Evolutionary conservation across 1,140 invertebrate species (phyloP).

Genomic region (Cryptotermes secundus): DNA sequence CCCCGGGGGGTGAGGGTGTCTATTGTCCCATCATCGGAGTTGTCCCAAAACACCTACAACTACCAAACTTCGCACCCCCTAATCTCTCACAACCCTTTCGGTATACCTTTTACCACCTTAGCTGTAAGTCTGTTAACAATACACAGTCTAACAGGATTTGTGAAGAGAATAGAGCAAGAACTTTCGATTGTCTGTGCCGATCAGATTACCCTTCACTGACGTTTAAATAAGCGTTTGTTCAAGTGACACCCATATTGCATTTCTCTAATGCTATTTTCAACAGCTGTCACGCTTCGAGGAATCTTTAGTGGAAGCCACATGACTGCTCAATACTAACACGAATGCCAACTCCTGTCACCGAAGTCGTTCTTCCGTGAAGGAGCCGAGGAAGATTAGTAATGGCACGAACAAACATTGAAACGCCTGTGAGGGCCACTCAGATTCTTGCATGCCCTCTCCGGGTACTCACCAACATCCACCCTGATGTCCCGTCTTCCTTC

Average conservation of each 20-base stretch:
- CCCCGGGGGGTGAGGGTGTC: neutral
- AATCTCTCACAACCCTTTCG: constrained; percentile 7
- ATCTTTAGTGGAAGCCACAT: no score
- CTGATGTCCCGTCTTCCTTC: no score
- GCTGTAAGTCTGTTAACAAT: neutral
- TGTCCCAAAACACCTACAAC: neutral
- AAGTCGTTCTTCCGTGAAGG: no score
- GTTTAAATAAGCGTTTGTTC: neutral
- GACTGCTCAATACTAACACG: no score
- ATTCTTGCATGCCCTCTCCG: no score
- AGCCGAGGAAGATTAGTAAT: no score
- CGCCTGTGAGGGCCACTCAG: no score
- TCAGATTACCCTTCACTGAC: neutral
- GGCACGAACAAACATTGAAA: no score
- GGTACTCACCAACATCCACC: no score
- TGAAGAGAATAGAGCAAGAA: neutral
- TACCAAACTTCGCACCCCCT: neutral
- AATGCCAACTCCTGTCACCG: no score
- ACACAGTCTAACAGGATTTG: neutral
- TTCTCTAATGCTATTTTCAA: neutral
- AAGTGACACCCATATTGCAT: neutral
- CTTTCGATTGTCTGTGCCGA: neutral
- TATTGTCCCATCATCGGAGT: neutral
- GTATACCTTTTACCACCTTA: neutral
- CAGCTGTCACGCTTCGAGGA: neutral